Base-by-base conservation (phyloP, 2,888 invertebrate genomes). In the Hypselothyrea guttata region DNA sequence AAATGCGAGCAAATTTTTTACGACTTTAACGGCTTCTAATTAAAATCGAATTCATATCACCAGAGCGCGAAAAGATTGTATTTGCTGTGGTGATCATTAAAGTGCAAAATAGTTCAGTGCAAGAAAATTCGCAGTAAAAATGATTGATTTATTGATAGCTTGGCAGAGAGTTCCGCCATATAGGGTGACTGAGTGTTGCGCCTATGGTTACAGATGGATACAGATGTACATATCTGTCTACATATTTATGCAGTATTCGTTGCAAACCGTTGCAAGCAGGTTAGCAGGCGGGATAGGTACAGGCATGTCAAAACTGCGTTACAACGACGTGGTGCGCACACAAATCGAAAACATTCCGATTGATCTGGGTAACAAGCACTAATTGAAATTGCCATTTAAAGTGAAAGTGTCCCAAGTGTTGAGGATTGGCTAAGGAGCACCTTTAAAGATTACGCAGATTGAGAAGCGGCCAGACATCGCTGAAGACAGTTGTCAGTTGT, bases 321-420 rank as follows among this genome's bases (percentile, higher is more conserved):
- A 27, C 13, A 41, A 2, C 54, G 41, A 84, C 85, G 72, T 79
- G 86, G 52, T 71, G 55, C 63, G 81, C 73, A 60, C 84, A 83
- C 73, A 65, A 84, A 86, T 70, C 63, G 51, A 55, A 54, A 44
- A 56, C 65, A 82, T 77, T 51, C 52, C 77, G 54, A 72, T 73
- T 64, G 64, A 46, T 61, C 46, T 49, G 22, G 34, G 52, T 57
- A 81, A 78, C 73, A 67, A 55, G 84, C 71, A 85, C 86, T 83
- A 83, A 83, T 83, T 86, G 82, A 85, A 84, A 78, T 79, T 56
- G 59, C 82, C 86, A 71, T 84, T 83, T 86, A 48, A 40, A 86
- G 67, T 54, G 74, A 79, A 79, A 79, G 85, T 84, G 83, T 78
- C 71, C 63, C 77, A 68, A 71, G 76, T 53, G 34, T 35, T 35